Base-by-base conservation (phyloP, 2,888 invertebrate genomes). In the Coelopa pilipes region DNA sequence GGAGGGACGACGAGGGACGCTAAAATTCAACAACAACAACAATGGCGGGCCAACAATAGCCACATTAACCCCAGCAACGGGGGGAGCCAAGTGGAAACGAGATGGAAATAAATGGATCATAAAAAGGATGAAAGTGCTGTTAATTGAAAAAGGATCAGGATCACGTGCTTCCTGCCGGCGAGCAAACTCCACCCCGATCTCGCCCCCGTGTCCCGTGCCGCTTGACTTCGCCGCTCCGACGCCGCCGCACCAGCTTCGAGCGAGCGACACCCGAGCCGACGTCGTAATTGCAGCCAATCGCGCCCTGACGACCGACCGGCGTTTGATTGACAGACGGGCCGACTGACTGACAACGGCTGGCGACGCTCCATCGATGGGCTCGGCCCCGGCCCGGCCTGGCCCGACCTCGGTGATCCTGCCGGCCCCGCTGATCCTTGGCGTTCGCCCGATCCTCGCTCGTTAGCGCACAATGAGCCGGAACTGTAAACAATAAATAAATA, bases 401-500 rank as follows among this genome's bases (percentile, higher is more conserved):
- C 7, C 34, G 34, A 34, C 34, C 7, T 7, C 34, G 34, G 7
- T 34, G n/a, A n/a, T n/a, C n/a, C n/a, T n/a, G n/a, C n/a, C n/a
- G n/a, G n/a, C n/a, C n/a, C n/a, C n/a, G n/a, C n/a, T n/a, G n/a
- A n/a, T n/a, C n/a, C 55, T 13, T 59, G 66, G 17, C 34, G 21
- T 50, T n/a, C 50, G 47, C 17, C n/a, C 34, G 34, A 34, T 34
- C 34, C 34, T 7, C 76, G 78, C 79, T 74, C 57, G 76, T 78
- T 76, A 77, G 73, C 78, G 78, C 78, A 81, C 83, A 82, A 81
- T 81, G 83, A 83, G 79, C 83, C 83, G 84, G 82, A 84, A 85
- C 85, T 83, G 82, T 83, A 82, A 85, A 85, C 84, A 85, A 85
- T 85, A 85, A 83, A 83, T 83, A 82, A 66, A 70, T 70, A 34